Evolutionary conservation across 2,888 invertebrate genomes (phyloP), one percentile per base, ranked within the genome.

Genomic region (Pteria penguin): DNA sequence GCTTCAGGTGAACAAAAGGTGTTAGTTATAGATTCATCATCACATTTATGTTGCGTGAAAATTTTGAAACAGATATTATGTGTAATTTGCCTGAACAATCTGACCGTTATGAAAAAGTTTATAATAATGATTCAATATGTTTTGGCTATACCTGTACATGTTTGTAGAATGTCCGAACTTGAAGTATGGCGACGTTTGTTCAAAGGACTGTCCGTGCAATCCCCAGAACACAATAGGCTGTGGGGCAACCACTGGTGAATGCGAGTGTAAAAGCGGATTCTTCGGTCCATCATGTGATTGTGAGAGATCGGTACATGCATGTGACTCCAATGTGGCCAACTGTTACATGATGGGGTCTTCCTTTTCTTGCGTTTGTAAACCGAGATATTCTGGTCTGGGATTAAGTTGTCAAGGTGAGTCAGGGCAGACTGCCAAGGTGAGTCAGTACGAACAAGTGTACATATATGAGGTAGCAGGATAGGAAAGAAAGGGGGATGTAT

Each of bases 241-340:
- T 60, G 72, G 66, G 29, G 14, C 45, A 4, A 29, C 31, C 2
- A 60, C 65, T 36, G 72, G 72, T 45, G 22, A 45, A 55, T 72
- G 72, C 60, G 60, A 60, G 0, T 72, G 72, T 36, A 36, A 36
- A 36, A 5, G 14, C 8, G 45, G 45, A 36, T 36, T 11, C 14
- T 14, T 11, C 45, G 45, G 45, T 14, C 14, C 5, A 11, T 11
- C 45, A 14, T 36, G 45, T 36, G 45, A 36, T 36, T 36, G 45
- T 36, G 8, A 36, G 45, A 36, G 45, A 36, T 5, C 8, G 5
- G 45, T 36, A 36, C 45, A 36, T 14, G 14, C 14, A 14, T 36
- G 45, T 36, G 45, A 36, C 14, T 14, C 45, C 45, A 36, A 11
- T 36, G 14, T 36, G 14, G 5, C 45, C 8, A 14, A 36, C 5